Percentiles rank a stretch among this genome's conserved stretches.
Conservation (phyloP, 2,888 invertebrate species). For the Rhorus exstirpatorius region DNA sequence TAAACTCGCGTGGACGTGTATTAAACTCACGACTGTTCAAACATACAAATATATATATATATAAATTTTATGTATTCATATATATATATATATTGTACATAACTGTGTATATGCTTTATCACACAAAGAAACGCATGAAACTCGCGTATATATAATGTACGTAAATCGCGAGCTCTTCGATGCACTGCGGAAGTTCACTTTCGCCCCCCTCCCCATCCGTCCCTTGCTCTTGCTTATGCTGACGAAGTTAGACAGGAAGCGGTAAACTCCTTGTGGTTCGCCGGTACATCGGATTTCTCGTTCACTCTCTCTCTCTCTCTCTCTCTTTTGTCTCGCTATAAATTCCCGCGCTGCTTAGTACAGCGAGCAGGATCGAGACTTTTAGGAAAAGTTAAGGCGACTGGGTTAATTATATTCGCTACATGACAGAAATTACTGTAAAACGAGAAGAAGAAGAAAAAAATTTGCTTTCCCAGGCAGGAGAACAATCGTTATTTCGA, state of each 20-base stretch:
- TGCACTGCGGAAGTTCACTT: constrained; percentile 59
- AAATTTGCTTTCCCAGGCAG: not conserved
- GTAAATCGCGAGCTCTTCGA: constrained; percentile 39
- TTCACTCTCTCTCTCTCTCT: constrained; percentile 25
- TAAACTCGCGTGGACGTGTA: constrained; percentile 56
- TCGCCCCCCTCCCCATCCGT: constrained; percentile 21
- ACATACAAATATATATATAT: constrained; percentile 33
- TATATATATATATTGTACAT: constrained; percentile 22
- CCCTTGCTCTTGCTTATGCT: constrained; percentile 41
- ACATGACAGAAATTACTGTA: not conserved
- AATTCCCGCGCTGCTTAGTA: constrained; percentile 34
- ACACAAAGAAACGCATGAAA: constrained; percentile 51
- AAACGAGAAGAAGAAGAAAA: not conserved
- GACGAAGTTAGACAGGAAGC: constrained; percentile 66
- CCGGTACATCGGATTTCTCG: constrained; percentile 42
- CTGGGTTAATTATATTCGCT: not conserved
- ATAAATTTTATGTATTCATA: not conserved
- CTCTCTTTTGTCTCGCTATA: constrained; percentile 42
- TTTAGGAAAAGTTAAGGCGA: not conserved
- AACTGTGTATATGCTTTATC: not conserved
- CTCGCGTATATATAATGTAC: constrained; percentile 21
- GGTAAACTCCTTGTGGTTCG: constrained; percentile 59
- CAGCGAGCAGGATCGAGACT: not conserved
- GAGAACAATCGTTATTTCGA: not conserved
- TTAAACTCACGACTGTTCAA: constrained; percentile 25